Base-by-base conservation (phyloP, 2,113 vertebrate genomes). In the Camelus bactrianus region DNA sequence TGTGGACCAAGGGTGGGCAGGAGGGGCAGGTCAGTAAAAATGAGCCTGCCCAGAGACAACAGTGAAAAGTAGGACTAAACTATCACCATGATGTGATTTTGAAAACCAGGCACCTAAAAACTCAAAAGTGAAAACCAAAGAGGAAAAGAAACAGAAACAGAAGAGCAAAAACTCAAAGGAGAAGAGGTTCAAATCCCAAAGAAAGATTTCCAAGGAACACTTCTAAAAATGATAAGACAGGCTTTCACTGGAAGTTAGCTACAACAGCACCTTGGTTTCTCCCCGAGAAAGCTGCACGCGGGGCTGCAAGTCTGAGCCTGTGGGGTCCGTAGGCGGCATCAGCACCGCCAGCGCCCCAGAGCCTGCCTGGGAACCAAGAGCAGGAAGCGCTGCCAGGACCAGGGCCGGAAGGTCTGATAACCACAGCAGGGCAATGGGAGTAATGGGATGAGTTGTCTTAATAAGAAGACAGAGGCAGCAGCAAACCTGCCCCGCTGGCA, bases 101-200 rank as follows among this genome's bases (percentile, higher is more conserved):
- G 64, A 6, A 91, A 91, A 85, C 30, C 19, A 64, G 65, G 64
- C 58, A 65, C 48, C 54, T 52, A 69, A 92, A 92, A 81, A 81
- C 46, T 54, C 62, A 85, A 80, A 80, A 65, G 15, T 72, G 86
- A 56, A 91, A 65, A 64, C 10, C 67, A 70, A 35, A 46, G 17
- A 91, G 15, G 2, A 60, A 72, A 82, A 35, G 5, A 84, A 70
- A 89, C 14, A 84, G 16, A 89, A 83, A 48, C 5, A 42, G 24
- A 92, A 50, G 16, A 60, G 8, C 20, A 75, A 79, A 79, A 60
- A 26, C 2, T 2, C 48, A 46, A 76, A 73, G 12, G 54, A 19
- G 28, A 60, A 80, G 8, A 67, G 19, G 30, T 86, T 58, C 48
- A 56, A 79, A 54, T 72, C 38, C 54, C 52, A 48, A 81, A 38